A percentile compares a stretch with the other conserved stretches of the same genome.
Conservation (phyloP, 2,113 vertebrate genomes). For the Anoplopoma fimbria region DNA sequence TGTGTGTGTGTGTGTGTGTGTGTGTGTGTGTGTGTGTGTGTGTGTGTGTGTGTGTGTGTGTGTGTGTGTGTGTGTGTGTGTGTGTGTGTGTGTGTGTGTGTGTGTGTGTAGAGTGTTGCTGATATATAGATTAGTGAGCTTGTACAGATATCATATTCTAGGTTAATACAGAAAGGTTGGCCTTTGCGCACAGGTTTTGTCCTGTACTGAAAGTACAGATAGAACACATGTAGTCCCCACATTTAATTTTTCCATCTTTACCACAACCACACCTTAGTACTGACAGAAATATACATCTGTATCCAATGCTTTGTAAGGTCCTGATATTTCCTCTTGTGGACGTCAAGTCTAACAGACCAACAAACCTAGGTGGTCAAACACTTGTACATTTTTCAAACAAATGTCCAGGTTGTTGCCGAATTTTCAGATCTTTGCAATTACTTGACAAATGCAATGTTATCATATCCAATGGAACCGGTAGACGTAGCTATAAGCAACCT, state of each 20-base stretch:
- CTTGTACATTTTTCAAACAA: background rate
- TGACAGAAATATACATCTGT: background rate
- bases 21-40: slow-evolving; percentile 23
- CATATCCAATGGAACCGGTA: background rate
- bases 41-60: background rate
- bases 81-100: slow-evolving; percentile 19
- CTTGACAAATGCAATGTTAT: background rate
- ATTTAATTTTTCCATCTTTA: background rate
- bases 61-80: slow-evolving; percentile 19
- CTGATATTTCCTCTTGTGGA: background rate
- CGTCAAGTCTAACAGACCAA: background rate
- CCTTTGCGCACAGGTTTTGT: background rate
- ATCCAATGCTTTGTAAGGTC: background rate
- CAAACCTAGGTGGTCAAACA: background rate
- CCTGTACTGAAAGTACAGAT: background rate
- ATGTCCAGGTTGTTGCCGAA: background rate
- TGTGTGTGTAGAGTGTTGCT: slow-evolving; percentile 19
- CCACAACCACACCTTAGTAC: background rate
- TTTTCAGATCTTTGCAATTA: background rate
- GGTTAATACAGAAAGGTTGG: background rate
- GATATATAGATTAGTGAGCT: slow-evolving; percentile 48
- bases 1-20: slow-evolving; percentile 9
- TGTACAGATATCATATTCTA: slow-evolving; percentile 28
- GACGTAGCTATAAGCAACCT: background rate
- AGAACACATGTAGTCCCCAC: background rate